Evolutionary conservation across 1,140 invertebrate species (phyloP).

Genomic region (Chironomus tepperi): DNA sequence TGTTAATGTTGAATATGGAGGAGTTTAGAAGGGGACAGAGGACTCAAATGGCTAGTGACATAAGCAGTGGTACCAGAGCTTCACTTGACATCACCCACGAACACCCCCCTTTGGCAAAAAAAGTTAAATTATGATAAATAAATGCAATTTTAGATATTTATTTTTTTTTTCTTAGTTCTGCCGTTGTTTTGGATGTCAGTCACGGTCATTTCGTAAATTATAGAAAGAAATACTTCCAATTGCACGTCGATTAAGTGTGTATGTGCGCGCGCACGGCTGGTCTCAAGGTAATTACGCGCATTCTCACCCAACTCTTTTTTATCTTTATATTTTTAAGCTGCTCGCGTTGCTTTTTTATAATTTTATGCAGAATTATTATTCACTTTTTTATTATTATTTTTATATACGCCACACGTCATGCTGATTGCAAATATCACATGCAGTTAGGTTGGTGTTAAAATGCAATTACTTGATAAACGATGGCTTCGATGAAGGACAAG

Average conservation of each 20-base stretch:
- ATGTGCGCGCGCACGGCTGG: neutral
- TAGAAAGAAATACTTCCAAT: neutral
- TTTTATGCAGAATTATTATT: conserved; percentile 5
- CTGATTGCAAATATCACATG: neutral
- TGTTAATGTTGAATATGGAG: no score
- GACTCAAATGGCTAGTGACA: no score
- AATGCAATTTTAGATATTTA: neutral
- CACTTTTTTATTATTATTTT: neutral
- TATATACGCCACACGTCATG: neutral
- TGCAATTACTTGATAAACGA: neutral
- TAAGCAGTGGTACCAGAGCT: no score
- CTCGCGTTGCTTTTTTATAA: neutral
- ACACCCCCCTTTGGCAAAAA: no score
- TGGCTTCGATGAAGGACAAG: neutral
- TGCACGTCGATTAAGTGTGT: neutral
- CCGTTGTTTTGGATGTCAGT: conserved; percentile 1
- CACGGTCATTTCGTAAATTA: neutral
- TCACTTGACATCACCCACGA: no score
- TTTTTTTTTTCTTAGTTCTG: neutral
- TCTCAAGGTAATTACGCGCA: conserved; percentile 3
- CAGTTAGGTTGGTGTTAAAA: neutral
- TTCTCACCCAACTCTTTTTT: neutral
- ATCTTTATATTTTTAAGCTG: no score
- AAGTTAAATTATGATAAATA: neutral
- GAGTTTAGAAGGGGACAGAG: no score